Percentiles rank a stretch among this genome's conserved stretches.
phyloP scores from a whole-genome alignment of 2,888 invertebrate species.

The Marronus borbonicus region DNA sequence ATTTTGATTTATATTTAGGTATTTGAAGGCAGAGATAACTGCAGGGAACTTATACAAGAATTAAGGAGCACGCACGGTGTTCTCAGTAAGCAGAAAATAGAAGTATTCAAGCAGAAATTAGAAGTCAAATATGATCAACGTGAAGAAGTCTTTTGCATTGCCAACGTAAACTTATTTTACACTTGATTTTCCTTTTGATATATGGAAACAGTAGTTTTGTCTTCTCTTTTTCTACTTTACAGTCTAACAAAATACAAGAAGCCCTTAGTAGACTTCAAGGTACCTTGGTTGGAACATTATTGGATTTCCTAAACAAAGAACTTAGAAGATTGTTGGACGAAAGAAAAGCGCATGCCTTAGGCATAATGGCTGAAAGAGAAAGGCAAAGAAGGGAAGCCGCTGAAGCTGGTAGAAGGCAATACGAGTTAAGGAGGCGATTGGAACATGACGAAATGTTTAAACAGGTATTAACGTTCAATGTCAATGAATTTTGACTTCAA shows the following conservation, averaged over 20 bases:
- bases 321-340: constrained; percentile 83
- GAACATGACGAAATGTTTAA: constrained; percentile 88
- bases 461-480: constrained; percentile 69
- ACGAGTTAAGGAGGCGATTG: constrained; percentile 79
- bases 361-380: constrained; percentile 84
- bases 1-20: constrained; percentile 71
- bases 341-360: constrained; percentile 84
- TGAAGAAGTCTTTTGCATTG: constrained; percentile 58
- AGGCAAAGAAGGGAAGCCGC: constrained; percentile 84
- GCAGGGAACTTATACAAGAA: constrained; percentile 81
- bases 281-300: constrained; percentile 79
- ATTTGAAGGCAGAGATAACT: constrained; percentile 80
- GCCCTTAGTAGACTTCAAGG: constrained; percentile 82
- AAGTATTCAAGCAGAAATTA: constrained; percentile 61
- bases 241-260: constrained; percentile 75
- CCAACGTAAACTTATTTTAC: constrained; percentile 51
- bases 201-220: constrained; percentile 13
- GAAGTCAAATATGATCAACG: constrained; percentile 66
- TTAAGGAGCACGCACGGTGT: constrained; percentile 79
- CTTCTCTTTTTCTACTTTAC: constrained; percentile 49
- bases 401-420: constrained; percentile 85
- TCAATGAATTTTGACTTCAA: neutral
- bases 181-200: neutral
- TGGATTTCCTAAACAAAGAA: constrained; percentile 86
- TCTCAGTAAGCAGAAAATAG: constrained; percentile 73